Evolutionary conservation across 2,113 vertebrate genomes (phyloP), one percentile per base, ranked within the genome.

Genomic region (Caranx melampygus): DNA sequence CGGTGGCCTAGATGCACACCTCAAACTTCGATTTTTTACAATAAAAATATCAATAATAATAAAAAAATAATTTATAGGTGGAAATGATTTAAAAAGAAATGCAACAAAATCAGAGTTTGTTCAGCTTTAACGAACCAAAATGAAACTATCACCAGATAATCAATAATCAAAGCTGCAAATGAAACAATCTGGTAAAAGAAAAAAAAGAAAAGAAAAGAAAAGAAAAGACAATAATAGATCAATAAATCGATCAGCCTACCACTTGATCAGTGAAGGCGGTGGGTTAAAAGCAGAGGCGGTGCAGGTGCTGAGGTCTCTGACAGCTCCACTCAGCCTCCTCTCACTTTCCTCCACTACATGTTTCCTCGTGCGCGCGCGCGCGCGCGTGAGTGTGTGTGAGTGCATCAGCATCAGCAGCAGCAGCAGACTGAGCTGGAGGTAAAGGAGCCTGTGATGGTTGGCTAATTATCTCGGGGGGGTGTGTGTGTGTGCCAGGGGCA

Each of bases 401-500:
- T 78, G 81, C 81, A 83, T 74, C 85, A 86, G 81, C 83, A n/a
- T n/a, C n/a, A 86, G 61, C 80, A 3, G 79, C 79, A 87, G 79
- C 71, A 58, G 82, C 79, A 91, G 81, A 82, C 70, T 80, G 31
- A 21, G 42, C 42, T 82, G 78, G 81, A 88, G 87, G 83, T 82
- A 31, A 12, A 68, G 88, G 74, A 26, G 26, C 26, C 89, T 87
- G 83, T 89, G 88, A 87, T 86, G 91, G 81, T 85, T 90, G 91
- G 74, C 58, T 92, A 87, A 92, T 90, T 94, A 91, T 91, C 93
- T 91, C 79, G 83, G 81, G 89, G 93, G 88, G 78, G 26, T 26
- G 26, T 26, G 26, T 26, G 26, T 26, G 26, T 87, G 83, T 85
- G 93, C 93, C 92, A 91, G 90, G 79, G 93, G 93, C 93, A 79